Conservation (phyloP, 2,113 vertebrate genomes). For the Delphinapterus leucas region DNA sequence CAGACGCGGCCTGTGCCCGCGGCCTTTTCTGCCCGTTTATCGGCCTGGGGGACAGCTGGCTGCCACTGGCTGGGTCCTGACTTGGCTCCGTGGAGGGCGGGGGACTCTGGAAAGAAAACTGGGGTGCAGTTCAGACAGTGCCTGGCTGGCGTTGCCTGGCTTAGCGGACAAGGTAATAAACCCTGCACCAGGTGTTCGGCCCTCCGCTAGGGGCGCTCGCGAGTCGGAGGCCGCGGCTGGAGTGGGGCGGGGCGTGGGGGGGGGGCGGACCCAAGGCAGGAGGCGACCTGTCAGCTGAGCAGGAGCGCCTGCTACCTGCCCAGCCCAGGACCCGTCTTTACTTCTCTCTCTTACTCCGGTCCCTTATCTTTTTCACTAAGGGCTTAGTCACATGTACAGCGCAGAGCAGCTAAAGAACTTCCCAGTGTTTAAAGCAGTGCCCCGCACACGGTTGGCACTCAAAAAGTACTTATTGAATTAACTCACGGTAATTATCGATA, state of each 20-base stretch:
- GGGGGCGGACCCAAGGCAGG: accelerated
- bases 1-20: background rate
- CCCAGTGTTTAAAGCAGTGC: background rate
- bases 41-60: background rate
- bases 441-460: accelerated
- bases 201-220: background rate
- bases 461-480: too few relatives aligned
- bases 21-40: background rate
- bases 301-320: background rate
- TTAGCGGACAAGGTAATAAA: background rate
- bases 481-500: too few relatives aligned
- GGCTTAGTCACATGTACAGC: background rate
- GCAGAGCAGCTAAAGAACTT: background rate
- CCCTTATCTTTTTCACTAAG: background rate
- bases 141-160: background rate
- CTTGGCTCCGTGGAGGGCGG: background rate
- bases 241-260: too few relatives aligned
- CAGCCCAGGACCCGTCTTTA: background rate
- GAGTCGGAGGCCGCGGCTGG: background rate
- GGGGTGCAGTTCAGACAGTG: background rate
- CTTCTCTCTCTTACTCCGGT: background rate
- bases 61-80: background rate
- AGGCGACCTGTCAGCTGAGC: accelerated
- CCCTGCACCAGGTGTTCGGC: accelerated
- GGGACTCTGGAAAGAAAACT: background rate